Evolutionary conservation across 2,888 invertebrate species (phyloP), one percentile per base, ranked within the genome.

Genomic region (Parelbella ahira): DNA sequence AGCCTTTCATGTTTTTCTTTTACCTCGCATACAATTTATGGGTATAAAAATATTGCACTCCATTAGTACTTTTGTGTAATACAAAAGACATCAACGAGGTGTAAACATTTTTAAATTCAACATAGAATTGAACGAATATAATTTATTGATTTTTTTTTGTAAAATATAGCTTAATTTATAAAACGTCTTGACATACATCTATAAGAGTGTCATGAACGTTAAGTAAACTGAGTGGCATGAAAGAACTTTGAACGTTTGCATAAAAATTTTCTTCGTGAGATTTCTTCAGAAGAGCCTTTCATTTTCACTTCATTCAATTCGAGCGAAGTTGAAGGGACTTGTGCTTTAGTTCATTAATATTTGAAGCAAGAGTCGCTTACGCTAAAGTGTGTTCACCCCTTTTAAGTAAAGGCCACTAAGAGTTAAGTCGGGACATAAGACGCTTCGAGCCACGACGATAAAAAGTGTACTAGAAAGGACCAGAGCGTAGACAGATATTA

Each of bases 381-480:
- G 60, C 50, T 63, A 62, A 80, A 80, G 75, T 80, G 72, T 79
- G 71, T 78, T 83, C 82, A 84, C 82, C 83, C 82, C 83, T 82
- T 83, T 84, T 83, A 84, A 82, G 82, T 70, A 72, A 55, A 68
- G 80, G 75, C 64, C 69, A 67, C 70, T 69, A 63, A 68, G 67
- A 73, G 75, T 80, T 80, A 79, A 80, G 75, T 75, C 70, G 68
- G 63, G 49, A 51, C 51, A 62, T 66, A 60, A 66, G 41, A 11
- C 21, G 20, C 21, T 41, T 41, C 7, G 21, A 13, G 8, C n/a
- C 1, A 23, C n/a, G 2, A 1, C n/a, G 33, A 33, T 10, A 11
- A 25, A n/a, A 11, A 27, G n/a, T 33, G 2, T 27, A 13, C 32
- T 33, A 3, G 13, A 41, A 27, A 7, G 1, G 33, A 4, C 11